These are phyloP conservation scores for Fragum sueziense DNA, from an alignment of 2,888 invertebrate genomes.

Conservation along the genomic window DNA sequence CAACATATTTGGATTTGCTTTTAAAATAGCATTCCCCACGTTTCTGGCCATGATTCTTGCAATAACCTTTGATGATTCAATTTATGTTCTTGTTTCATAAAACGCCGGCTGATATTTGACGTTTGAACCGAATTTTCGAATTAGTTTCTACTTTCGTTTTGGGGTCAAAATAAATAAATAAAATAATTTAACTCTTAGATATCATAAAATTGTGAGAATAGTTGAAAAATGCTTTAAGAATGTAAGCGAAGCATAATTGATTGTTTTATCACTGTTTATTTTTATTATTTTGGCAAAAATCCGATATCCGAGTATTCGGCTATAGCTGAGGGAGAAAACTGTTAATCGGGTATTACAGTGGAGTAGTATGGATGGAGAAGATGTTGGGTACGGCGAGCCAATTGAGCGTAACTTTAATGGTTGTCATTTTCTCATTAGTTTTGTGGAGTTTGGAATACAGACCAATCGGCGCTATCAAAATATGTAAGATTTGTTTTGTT, in stretches of 20 bases:
- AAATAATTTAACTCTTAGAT: too few species aligned
- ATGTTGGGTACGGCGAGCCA: background rate
- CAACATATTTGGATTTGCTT: background rate
- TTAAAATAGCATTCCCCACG: background rate
- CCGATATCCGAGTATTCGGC: background rate
- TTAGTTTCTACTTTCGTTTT: conserved; percentile 2
- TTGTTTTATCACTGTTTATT: background rate
- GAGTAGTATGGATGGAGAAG: background rate
- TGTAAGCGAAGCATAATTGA: background rate
- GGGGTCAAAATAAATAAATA: too few species aligned
- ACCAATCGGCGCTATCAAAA: conserved; percentile 1
- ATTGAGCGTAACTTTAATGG: background rate
- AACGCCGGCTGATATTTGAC: background rate
- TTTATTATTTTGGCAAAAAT: background rate
- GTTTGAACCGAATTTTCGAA: conserved; percentile 6
- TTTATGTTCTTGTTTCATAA: background rate
- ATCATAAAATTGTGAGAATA: too few species aligned
- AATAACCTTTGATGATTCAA: background rate
- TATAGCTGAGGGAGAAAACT: background rate
- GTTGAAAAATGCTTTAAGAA: too few species aligned
- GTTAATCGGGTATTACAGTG: background rate
- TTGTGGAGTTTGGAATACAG: conserved; percentile 5
- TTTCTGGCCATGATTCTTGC: background rate
- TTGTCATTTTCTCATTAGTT: background rate
- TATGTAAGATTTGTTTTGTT: conserved; percentile 1